These are phyloP conservation scores for Protomyctophum bolini DNA, from an alignment of 2,113 vertebrate genomes.

Conservation along the genomic window DNA sequence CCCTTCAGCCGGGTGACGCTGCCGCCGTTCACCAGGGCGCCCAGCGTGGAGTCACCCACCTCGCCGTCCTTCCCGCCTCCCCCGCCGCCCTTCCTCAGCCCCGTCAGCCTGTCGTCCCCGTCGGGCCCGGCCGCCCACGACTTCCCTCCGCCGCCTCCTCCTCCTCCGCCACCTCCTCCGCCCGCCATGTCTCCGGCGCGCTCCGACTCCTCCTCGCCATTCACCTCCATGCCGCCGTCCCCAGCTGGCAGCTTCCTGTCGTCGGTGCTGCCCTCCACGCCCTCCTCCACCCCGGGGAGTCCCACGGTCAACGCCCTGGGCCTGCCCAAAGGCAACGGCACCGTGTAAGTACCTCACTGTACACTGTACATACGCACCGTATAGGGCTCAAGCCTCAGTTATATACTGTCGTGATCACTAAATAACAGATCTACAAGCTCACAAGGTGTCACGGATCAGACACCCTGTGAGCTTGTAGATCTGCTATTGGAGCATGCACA, in stretches of 20 bases:
- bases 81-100: slow-evolving; percentile 88
- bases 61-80: slow-evolving; percentile 93
- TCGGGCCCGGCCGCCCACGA: slow-evolving; percentile 60
- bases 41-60: slow-evolving; percentile 82
- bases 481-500: too few relatives aligned
- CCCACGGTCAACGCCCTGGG: slow-evolving; percentile 89
- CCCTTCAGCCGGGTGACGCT: slow-evolving; percentile 79
- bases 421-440: too few relatives aligned
- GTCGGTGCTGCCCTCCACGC: slow-evolving; percentile 88
- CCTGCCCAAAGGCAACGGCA: slow-evolving; percentile 88
- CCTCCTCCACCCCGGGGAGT: slow-evolving; percentile 80
- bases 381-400: too few relatives aligned
- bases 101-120: slow-evolving; percentile 84
- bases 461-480: too few relatives aligned
- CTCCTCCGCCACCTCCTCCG: slow-evolving; percentile 75
- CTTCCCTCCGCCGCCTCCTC: slow-evolving; percentile 74
- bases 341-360: slow-evolving; percentile 71
- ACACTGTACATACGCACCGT: too few relatives aligned
- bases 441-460: too few relatives aligned
- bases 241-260: slow-evolving; percentile 91
- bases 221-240: slow-evolving; percentile 76
- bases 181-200: slow-evolving; percentile 60
- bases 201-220: slow-evolving; percentile 75
- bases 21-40: slow-evolving; percentile 78
- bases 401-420: too few relatives aligned